Conservation (phyloP, 53 echinoderm and acorn worm genomes). For the Mesocentrotus franciscanus region DNA sequence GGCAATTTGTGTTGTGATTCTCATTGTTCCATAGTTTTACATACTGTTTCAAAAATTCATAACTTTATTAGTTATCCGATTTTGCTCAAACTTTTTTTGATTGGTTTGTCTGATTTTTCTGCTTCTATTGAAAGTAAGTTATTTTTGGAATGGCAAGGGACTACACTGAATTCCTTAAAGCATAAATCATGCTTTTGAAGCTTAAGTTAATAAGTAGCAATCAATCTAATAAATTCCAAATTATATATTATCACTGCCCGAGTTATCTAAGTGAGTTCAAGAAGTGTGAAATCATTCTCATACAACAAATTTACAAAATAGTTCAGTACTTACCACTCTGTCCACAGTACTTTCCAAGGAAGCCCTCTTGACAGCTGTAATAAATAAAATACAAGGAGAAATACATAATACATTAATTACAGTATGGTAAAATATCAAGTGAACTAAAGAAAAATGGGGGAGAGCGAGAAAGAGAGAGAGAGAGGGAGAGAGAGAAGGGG, state of each 20-base stretch:
- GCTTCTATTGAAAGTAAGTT: too few species aligned
- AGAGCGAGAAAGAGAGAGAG: background rate
- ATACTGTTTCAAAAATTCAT: too few species aligned
- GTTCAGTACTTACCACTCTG: constrained; percentile 75
- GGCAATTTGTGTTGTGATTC: too few species aligned
- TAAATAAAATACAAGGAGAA: background rate
- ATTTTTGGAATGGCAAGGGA: background rate
- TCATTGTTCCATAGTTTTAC: too few species aligned
- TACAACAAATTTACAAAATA: background rate
- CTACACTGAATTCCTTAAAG: background rate
- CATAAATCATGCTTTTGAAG: too few species aligned
- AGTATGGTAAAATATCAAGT: background rate
- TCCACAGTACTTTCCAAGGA: constrained; percentile 73
- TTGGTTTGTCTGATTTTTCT: too few species aligned
- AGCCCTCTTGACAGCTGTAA: constrained; percentile 79
- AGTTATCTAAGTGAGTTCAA: background rate
- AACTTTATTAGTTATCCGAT: too few species aligned
- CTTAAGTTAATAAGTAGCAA: too few species aligned
- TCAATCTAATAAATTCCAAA: too few species aligned
- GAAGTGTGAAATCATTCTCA: background rate
- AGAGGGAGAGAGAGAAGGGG: background rate
- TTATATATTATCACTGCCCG: background rate
- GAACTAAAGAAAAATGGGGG: background rate
- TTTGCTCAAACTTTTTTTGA: too few species aligned
- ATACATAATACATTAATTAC: background rate